Evolutionary conservation across 2,888 invertebrate genomes (phyloP).

Genomic region (Nysson spinosus): DNA sequence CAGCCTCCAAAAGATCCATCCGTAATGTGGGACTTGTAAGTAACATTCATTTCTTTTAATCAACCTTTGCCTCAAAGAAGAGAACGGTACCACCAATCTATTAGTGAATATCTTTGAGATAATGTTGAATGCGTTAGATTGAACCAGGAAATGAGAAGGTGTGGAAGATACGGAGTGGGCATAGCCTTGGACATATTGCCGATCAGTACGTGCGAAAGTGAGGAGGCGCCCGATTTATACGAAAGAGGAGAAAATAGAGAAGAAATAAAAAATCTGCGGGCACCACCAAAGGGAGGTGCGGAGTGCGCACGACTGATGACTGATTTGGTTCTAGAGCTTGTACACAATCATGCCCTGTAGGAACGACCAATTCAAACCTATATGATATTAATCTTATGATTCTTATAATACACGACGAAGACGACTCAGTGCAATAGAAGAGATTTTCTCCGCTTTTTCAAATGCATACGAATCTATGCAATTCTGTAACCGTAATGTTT

Average conservation of each 20-base stretch:
- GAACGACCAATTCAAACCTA: neutral
- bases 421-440: neutral
- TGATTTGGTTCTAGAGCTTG: constrained; percentile 83
- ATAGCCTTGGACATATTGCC: constrained; percentile 85
- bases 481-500: no score
- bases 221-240: constrained; percentile 86
- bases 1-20: constrained; percentile 75
- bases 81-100: neutral
- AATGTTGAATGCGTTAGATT: no score
- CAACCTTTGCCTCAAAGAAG: neutral
- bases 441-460: no score
- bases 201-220: constrained; percentile 84
- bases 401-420: constrained; percentile 14
- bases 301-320: constrained; percentile 84
- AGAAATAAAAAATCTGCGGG: constrained; percentile 74
- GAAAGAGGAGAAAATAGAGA: constrained; percentile 71
- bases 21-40: constrained; percentile 81
- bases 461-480: no score
- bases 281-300: constrained; percentile 79
- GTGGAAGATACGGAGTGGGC: constrained; percentile 84
- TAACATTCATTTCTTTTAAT: constrained; percentile 29
- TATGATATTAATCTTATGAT: constrained; percentile 14
- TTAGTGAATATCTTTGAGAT: no score
- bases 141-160: constrained; percentile 81
- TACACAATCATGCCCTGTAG: constrained; percentile 81